phyloP scores from a whole-genome alignment of 2,797 vertebrate genomes.

The Mycteria americana region DNA sequence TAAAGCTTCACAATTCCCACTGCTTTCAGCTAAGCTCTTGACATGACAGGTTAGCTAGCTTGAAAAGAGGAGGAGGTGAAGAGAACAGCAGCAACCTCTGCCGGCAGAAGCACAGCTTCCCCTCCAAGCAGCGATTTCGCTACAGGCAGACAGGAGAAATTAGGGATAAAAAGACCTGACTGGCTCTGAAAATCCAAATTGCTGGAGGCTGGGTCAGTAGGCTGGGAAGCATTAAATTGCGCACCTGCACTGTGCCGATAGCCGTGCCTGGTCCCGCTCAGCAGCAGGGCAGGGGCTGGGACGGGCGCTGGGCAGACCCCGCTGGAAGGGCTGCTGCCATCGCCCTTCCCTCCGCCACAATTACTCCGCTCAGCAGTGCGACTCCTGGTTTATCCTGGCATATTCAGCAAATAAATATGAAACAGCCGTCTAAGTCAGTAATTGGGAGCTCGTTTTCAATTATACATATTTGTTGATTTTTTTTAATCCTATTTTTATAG shows the following conservation, averaged over 20 bases:
- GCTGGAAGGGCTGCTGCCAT: neutral
- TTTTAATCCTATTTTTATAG: neutral
- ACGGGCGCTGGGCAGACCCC: neutral
- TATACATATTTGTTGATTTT: neutral
- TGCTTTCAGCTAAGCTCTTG: conserved; percentile 61
- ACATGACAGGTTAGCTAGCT: conserved; percentile 59
- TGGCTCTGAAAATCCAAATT: neutral
- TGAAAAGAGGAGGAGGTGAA: neutral
- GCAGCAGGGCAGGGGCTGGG: neutral
- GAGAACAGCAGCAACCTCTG: conserved; percentile 53
- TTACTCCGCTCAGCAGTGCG: accelerated
- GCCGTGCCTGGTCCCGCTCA: accelerated
- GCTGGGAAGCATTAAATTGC: neutral
- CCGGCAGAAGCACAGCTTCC: neutral
- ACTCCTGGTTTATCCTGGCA: neutral
- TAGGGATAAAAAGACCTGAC: neutral
- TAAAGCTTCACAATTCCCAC: conserved; percentile 71
- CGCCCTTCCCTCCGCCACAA: neutral
- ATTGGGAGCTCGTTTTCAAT: neutral
- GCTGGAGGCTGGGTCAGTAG: neutral
- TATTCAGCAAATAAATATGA: neutral
- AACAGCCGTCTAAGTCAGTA: neutral
- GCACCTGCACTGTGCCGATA: accelerated
- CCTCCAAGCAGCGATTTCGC: neutral
- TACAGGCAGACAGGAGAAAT: neutral